Conservation (phyloP, 2,113 vertebrate genomes). For the Dromas ardeola region DNA sequence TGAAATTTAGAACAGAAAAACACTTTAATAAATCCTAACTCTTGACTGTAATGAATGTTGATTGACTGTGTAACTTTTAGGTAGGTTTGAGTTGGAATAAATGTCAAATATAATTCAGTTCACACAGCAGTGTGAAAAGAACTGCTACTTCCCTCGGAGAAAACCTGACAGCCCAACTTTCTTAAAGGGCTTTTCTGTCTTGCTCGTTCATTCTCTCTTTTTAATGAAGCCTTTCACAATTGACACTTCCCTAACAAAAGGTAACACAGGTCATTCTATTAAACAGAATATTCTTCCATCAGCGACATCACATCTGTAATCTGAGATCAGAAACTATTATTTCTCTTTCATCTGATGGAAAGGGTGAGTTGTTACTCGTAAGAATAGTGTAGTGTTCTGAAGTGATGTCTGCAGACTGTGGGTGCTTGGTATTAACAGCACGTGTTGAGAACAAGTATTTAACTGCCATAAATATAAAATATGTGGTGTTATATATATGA, state of each 20-base stretch:
- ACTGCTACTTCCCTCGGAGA: constrained; percentile 34
- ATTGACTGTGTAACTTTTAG: constrained; percentile 55
- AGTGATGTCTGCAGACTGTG: neutral
- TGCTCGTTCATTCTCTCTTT: constrained; percentile 2
- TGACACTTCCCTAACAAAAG: constrained; percentile 43
- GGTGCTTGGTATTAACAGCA: neutral
- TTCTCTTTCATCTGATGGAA: neutral
- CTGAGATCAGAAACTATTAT: constrained; percentile 25
- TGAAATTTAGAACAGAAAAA: neutral
- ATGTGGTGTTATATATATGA: neutral
- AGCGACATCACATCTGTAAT: neutral
- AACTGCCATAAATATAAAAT: neutral
- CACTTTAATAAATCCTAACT: constrained; percentile 20
- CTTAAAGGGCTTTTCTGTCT: constrained; percentile 50
- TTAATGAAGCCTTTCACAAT: constrained; percentile 41
- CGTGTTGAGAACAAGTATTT: neutral
- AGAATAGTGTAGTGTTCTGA: neutral
- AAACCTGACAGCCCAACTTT: constrained; percentile 60
- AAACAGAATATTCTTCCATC: constrained; percentile 25
- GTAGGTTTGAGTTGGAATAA: constrained; percentile 50
- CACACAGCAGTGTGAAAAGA: constrained; percentile 19
- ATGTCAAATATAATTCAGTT: constrained; percentile 64
- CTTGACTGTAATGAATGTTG: constrained; percentile 49
- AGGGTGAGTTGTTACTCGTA: neutral
- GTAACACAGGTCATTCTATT: constrained; percentile 41